A percentile compares a stretch with the other conserved stretches of the same genome.
phyloP scores from a whole-genome alignment of 2,113 vertebrate genomes.

The Pardalotus punctatus region DNA sequence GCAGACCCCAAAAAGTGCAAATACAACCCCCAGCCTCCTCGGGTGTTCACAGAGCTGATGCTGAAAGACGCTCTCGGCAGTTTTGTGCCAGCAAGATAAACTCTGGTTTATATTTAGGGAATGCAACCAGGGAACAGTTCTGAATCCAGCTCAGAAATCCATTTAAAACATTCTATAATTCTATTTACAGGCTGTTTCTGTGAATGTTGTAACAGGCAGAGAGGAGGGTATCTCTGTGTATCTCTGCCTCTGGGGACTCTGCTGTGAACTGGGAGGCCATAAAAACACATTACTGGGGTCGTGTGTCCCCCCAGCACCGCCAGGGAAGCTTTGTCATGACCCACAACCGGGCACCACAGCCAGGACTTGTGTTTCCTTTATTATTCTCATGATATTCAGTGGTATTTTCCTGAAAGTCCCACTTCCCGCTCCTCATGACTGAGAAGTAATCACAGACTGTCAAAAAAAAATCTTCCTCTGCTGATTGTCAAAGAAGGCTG shows the following conservation, averaged over 20 bases:
- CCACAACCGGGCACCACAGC: rapidly evolving
- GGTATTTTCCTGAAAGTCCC: not conserved
- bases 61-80: not conserved
- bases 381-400: not conserved
- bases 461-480: not conserved
- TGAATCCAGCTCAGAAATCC: constrained; percentile 5
- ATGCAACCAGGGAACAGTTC: not conserved
- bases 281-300: rapidly evolving
- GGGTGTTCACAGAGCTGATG: not conserved
- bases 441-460: not conserved
- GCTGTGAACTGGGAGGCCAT: not conserved
- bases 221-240: not conserved
- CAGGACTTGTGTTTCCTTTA: not conserved
- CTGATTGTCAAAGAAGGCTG: not conserved
- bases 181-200: not conserved
- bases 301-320: not conserved
- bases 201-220: not conserved
- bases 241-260: not conserved
- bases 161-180: not conserved
- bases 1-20: not conserved
- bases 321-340: not conserved
- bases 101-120: not conserved
- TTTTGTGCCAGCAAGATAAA: not conserved
- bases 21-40: not conserved
- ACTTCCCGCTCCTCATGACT: not conserved